Percentiles rank a stretch among this genome's conserved stretches.
Evolutionary conservation across 1,140 invertebrate species (phyloP).

Genomic region (Trichonephila clavata): DNA sequence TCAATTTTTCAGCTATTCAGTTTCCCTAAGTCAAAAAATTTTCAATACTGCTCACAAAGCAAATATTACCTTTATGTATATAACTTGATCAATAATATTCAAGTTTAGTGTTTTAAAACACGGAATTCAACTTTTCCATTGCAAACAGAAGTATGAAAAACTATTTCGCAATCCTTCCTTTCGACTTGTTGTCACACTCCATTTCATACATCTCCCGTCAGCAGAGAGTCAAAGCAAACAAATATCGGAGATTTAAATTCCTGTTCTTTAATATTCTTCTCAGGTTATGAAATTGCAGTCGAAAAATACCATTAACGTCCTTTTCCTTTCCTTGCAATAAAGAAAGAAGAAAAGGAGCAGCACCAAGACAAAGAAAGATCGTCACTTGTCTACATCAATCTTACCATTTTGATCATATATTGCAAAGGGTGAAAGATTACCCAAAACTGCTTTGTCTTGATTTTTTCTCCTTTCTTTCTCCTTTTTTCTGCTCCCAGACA

Average conservation of each 20-base stretch:
- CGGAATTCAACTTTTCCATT: too few species aligned
- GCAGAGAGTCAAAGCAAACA: conserved; percentile 8
- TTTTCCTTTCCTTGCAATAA: conserved; percentile 1
- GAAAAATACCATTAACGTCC: conserved; percentile 45
- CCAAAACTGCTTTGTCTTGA: conserved; percentile 50
- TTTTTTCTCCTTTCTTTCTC: conserved; percentile 17
- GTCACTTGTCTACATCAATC: conserved; percentile 52
- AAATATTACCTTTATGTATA: too few species aligned
- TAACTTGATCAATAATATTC: too few species aligned
- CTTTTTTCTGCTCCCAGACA: conserved; percentile 4
- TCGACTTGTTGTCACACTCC: neutral
- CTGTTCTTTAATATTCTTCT: neutral
- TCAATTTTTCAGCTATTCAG: too few species aligned
- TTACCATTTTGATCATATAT: conserved; percentile 49
- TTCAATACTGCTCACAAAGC: too few species aligned
- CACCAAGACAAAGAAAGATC: conserved; percentile 43
- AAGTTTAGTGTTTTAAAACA: too few species aligned
- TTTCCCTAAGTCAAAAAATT: too few species aligned
- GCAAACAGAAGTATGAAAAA: too few species aligned
- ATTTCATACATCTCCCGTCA: neutral
- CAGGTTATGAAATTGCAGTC: neutral
- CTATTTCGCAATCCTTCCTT: neutral
- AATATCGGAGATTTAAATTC: conserved; percentile 24
- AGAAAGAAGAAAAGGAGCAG: neutral
- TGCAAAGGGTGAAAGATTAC: conserved; percentile 55